Evolutionary conservation across 2,113 vertebrate genomes (phyloP), one percentile per base, ranked within the genome.

Genomic region (Morone chrysops): DNA sequence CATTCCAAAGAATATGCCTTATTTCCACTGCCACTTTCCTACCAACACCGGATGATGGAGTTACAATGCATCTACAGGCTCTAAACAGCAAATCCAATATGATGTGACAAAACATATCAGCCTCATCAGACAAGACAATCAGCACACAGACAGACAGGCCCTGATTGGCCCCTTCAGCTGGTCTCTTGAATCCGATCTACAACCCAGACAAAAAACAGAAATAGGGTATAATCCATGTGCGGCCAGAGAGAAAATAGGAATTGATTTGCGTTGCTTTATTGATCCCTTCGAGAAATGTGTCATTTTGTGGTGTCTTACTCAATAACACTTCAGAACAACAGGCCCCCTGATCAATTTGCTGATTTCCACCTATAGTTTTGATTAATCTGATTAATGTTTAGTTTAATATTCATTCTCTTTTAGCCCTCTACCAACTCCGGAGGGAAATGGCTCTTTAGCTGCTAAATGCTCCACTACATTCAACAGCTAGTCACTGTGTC

Each of bases 111-210:
- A 31, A 70, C 57, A 74, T 40, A 47, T 51, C 62, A n/a, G 65
- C 5, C 45, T 76, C 57, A 74, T 82, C 75, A 76, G 61, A 59
- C 31, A 22, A 63, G 40, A 78, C 74, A 86, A 76, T 70, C 63
- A 82, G 36, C 51, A 17, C 50, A 22, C 36, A 57, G 50, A 63
- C 12, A 40, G 60, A 53, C 25, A 47, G 50, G 31, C 20, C 25
- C 51, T 74, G 72, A 79, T 68, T 85, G 75, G 75, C 48, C 51
- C 17, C 60, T 75, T 75, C 18, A 67, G 54, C 38, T 6, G 1
- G 1, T 60, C 20, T 54, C 79, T 50, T 70, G 14, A 36, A 53
- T 43, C 43, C 22, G 8, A 75, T 78, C 62, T 45, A 41, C 4
- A 31, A 18, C 38, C 36, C 25, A 77, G 41, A 70, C 53, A 17